These are phyloP conservation scores for Climacteris rufus DNA, from an alignment of 2,113 vertebrate genomes.

Conservation along the genomic window DNA sequence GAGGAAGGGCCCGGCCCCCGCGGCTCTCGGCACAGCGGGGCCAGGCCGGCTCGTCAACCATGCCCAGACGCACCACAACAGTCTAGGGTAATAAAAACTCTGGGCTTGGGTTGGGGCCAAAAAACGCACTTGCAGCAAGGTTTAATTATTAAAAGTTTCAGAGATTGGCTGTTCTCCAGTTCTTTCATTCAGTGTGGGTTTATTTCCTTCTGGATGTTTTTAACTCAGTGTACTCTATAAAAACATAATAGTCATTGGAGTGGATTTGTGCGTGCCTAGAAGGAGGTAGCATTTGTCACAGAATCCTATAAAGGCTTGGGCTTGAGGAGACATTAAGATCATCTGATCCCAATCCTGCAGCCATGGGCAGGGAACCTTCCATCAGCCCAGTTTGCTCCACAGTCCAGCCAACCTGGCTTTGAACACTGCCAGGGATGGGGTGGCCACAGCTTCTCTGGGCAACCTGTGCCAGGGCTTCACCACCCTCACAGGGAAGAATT, in stretches of 20 bases:
- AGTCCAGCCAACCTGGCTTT: fast-evolving
- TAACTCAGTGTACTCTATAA: background rate
- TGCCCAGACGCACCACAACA: too few species aligned
- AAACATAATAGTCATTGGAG: background rate
- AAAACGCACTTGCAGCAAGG: background rate
- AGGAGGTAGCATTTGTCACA: background rate
- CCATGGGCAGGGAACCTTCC: background rate
- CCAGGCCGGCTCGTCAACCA: too few species aligned
- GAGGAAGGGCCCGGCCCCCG: too few species aligned
- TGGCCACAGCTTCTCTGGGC: background rate
- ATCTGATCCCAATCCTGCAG: fast-evolving
- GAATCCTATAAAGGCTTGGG: too few species aligned
- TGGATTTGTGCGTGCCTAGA: background rate
- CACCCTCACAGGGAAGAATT: background rate
- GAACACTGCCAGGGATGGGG: background rate
- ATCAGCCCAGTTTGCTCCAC: fast-evolving
- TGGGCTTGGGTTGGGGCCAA: background rate
- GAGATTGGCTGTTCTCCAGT: background rate
- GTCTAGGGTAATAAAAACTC: background rate
- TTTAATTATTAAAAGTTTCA: background rate
- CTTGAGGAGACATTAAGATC: background rate
- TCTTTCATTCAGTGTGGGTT: background rate
- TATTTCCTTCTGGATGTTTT: background rate
- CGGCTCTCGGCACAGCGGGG: too few species aligned
- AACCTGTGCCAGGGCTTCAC: fast-evolving